Evolutionary conservation across 1,140 invertebrate genomes (phyloP), one percentile per base, ranked within the genome.

Genomic region (Zaprionus capensis): DNA sequence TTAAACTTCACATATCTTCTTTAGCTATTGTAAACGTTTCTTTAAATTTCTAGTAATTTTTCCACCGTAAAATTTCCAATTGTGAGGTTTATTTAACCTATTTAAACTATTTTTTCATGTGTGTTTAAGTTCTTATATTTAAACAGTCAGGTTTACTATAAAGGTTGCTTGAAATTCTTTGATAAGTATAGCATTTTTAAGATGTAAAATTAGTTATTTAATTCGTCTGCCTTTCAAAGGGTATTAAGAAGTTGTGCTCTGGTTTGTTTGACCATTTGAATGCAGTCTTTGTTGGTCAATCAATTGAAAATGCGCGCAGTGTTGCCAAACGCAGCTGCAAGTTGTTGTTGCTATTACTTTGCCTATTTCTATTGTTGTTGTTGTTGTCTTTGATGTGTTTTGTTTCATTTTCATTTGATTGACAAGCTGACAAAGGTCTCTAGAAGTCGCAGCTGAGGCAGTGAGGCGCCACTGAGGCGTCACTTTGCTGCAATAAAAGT

Each of bases 341-440:
- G 41, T 56, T 62, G 58, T 28, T 44, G 34, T 49, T 49, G 46
- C 9, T 51, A 11, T 51, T 22, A n/a, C 6, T 49, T 17, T 4
- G 3, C 2, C 38, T 41, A 1, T 34, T 41, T 1, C 20, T 51
- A 2, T 4, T 51, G 46, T 24, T 51, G 12, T 51, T 22, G 46
- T 51, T 24, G 46, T 14, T 51, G 46, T 51, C 11, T 51, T 49
- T 22, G 44, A 20, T 5, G 46, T 51, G n/a, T 46, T 46, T 46
- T 17, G 41, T 51, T 51, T 20, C 46, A 24, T 51, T 51, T 51
- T 11, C 17, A 51, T 67, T 71, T 90, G 85, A 85, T 82, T 82
- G 81, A 90, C 85, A 82, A 71, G 56, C 69, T 62, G 78, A 80
- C 77, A 84, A 61, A 70, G 22, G 56, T 11, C 9, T 34, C 9